Evolutionary conservation across 2,888 invertebrate species (phyloP).

Genomic region (Perizoma flavofasciatum): DNA sequence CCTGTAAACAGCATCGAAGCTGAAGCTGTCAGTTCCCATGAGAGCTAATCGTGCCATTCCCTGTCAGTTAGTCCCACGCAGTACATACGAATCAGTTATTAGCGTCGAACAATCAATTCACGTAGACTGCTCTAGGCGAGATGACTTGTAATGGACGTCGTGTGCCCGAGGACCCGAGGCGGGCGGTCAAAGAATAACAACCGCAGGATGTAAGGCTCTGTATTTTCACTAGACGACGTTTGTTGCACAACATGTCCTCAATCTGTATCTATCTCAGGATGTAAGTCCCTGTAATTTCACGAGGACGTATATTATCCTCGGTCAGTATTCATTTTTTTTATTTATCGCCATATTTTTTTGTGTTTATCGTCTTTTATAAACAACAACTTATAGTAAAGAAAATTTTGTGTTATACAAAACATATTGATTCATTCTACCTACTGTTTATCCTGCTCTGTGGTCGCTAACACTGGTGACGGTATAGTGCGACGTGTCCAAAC

Average conservation of each 20-base stretch:
- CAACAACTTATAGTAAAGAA: no score
- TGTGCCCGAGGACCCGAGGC: conserved; percentile 34
- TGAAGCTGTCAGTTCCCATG: no score
- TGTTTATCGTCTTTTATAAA: no score
- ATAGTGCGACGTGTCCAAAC: conserved; percentile 50
- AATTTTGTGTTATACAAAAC: no score
- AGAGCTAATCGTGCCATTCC: conserved; percentile 3
- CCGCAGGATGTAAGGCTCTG: conserved; percentile 1
- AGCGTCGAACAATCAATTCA: conserved; percentile 52
- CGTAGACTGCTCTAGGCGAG: conserved; percentile 46
- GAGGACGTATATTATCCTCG: no score
- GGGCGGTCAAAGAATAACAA: neutral
- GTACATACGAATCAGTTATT: conserved; percentile 43
- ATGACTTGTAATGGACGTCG: conserved; percentile 53
- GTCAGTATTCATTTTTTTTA: no score
- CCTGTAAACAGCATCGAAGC: no score
- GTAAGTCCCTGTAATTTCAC: no score
- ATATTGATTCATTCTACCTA: neutral
- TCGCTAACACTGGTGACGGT: conserved; percentile 41
- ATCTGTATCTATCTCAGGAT: no score
- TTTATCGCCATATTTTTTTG: no score
- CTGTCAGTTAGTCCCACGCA: conserved; percentile 27
- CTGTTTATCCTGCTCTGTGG: conserved; percentile 17
- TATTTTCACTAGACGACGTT: no score
- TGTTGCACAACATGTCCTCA: no score